These are phyloP conservation scores for Drosophila paranaensis DNA, from an alignment of 2,888 invertebrate species.

Conservation along the genomic window DNA sequence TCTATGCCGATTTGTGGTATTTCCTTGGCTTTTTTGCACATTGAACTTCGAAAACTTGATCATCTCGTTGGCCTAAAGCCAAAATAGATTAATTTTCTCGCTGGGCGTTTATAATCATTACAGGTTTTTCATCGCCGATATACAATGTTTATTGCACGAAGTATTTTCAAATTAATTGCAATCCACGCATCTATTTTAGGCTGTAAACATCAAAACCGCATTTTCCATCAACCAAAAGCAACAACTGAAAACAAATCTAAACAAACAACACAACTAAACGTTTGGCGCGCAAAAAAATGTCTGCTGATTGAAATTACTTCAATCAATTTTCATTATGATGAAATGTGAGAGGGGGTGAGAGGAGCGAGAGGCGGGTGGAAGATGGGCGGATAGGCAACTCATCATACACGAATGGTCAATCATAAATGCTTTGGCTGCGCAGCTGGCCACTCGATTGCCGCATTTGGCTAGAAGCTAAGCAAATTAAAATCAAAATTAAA, in stretches of 20 bases:
- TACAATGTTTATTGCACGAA: constrained; percentile 64
- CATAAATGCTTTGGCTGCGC: constrained; percentile 32
- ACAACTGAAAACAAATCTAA: constrained; percentile 46
- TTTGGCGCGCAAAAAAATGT: constrained; percentile 40
- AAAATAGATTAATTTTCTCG: constrained; percentile 34
- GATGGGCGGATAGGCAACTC: constrained; percentile 2
- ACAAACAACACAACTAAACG: constrained; percentile 60
- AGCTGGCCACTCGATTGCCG: constrained; percentile 12
- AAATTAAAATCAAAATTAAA: constrained; percentile 63
- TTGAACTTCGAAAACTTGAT: constrained; percentile 40
- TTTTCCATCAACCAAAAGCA: constrained; percentile 45
- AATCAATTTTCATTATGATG: constrained; percentile 73
- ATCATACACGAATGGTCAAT: constrained; percentile 26
- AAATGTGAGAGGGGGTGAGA: not conserved
- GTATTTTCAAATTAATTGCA: constrained; percentile 64
- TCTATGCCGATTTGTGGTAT: not conserved
- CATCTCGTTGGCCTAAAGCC: constrained; percentile 33
- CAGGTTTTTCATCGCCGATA: constrained; percentile 24
- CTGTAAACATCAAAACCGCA: constrained; percentile 56
- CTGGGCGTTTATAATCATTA: constrained; percentile 33
- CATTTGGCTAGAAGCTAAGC: constrained; percentile 48
- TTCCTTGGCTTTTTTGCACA: not conserved
- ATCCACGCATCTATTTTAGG: constrained; percentile 59
- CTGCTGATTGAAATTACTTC: constrained; percentile 58
- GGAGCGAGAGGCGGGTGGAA: no score